These are phyloP conservation scores for Marmota monax DNA, from an alignment of 2,113 vertebrate genomes.

Conservation along the genomic window DNA sequence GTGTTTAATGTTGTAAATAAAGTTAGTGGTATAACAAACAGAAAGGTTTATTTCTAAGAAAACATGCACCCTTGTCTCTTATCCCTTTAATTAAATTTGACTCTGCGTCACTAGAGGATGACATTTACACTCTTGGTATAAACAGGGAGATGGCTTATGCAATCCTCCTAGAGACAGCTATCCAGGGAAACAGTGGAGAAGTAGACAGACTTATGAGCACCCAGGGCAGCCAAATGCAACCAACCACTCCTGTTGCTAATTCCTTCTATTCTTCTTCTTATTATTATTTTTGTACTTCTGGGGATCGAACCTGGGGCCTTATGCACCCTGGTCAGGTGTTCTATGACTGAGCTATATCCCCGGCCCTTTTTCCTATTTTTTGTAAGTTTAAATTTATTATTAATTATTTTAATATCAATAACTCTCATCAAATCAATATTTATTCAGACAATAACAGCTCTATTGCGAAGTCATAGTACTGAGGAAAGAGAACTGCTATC, in stretches of 20 bases:
- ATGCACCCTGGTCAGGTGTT: not conserved
- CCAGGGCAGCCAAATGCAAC: not conserved
- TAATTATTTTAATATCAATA: not conserved
- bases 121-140: not conserved
- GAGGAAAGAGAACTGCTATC: not conserved
- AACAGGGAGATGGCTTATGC: not conserved
- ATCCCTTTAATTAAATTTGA: conserved; percentile 30
- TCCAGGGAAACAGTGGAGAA: not conserved
- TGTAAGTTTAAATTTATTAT: not conserved
- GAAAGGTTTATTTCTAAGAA: conserved; percentile 39
- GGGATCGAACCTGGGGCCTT: not conserved
- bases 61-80: not conserved
- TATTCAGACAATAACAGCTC: not conserved
- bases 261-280: not conserved
- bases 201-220: not conserved
- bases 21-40: conserved; percentile 26
- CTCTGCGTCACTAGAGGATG: not conserved
- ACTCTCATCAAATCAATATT: not conserved
- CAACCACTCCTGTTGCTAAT: not conserved
- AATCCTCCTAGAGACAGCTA: not conserved
- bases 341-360: not conserved
- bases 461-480: not conserved
- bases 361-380: not conserved
- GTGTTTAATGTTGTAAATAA: conserved; percentile 59
- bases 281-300: not conserved